Evolutionary conservation across 2,888 invertebrate genomes (phyloP), one percentile per base, ranked within the genome.

Genomic region (Odontocerum albicorne): DNA sequence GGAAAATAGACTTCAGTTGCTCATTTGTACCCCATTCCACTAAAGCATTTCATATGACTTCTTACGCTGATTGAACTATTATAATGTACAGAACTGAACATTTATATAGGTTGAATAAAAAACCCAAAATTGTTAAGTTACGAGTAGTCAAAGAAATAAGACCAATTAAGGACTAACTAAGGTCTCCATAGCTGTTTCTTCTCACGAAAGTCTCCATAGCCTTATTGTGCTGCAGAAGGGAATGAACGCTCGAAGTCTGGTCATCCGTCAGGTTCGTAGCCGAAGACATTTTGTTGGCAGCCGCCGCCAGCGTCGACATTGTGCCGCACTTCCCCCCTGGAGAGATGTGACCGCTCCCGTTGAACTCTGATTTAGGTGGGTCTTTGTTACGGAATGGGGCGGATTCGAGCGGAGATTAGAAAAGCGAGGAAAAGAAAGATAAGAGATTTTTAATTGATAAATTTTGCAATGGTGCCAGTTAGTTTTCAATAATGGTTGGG

Each of bases 161-260:
- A n/a, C n/a, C n/a, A n/a, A n/a, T 50, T 16, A 22, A 45, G 53
- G 47, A 82, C 84, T 78, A 73, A 85, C 85, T 85, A 61, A 87
- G 79, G 70, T 88, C 88, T 16, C 86, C 85, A 64, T 87, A 87
- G 73, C 87, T 88, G 74, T 87, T 88, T 55, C 88, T 73, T 49
- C 87, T 71, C 31, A 85, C 84, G 70, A 85, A 87, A 63, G 75
- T 74, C 70, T 88, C 88, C 63, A 88, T 83, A 52, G 77, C 75
- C 65, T 79, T 79, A 43, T 65, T 61, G 67, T 77, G 74, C 64
- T 78, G 77, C 62, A 75, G 70, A 57, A 74, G 67, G 6, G 63
- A 62, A 35, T 72, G 70, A 56, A 75, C 73, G 63, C 77, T 73
- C 27, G 70, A 70, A 50, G 75, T 73, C 75, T 82, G 80, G 69